Evolutionary conservation across 2,113 vertebrate genomes (phyloP).

Genomic region (Lepisosteus oculatus): DNA sequence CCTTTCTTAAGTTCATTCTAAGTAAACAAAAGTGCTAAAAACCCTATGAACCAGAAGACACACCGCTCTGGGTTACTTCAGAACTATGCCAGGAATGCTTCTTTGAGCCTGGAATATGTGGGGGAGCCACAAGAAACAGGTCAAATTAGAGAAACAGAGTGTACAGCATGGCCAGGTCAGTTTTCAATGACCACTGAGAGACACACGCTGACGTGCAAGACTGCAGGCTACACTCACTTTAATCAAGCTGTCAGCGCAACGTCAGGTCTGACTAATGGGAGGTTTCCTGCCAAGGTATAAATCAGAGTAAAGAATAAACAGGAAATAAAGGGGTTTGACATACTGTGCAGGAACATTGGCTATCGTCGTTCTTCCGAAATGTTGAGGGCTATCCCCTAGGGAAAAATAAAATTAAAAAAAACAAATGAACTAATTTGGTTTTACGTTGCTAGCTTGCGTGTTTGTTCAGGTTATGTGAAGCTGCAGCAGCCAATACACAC

Average conservation of each 20-base stretch:
- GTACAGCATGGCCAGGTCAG: no score
- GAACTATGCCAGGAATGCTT: no score
- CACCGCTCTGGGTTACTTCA: no score
- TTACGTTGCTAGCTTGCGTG: neutral
- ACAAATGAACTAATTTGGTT: neutral
- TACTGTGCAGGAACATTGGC: conserved; percentile 88
- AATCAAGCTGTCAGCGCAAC: neutral
- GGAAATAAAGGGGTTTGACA: conserved; percentile 45
- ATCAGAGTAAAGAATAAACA: neutral
- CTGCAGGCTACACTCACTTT: neutral
- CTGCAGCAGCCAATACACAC: neutral
- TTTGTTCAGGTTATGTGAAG: neutral
- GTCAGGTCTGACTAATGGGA: neutral
- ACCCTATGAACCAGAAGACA: no score
- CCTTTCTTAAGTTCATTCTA: no score
- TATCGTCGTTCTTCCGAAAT: conserved; percentile 92
- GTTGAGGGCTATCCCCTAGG: conserved; percentile 79
- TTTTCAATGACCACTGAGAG: neutral
- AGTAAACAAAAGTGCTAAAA: no score
- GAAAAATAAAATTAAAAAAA: conserved; percentile 42
- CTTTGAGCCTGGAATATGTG: no score
- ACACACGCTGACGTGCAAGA: neutral
- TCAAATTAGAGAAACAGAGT: neutral
- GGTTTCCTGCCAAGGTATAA: neutral
- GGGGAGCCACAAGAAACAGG: neutral